Evolutionary conservation across 1,140 invertebrate species (phyloP).

Genomic region (Latrodectus geometricus): DNA sequence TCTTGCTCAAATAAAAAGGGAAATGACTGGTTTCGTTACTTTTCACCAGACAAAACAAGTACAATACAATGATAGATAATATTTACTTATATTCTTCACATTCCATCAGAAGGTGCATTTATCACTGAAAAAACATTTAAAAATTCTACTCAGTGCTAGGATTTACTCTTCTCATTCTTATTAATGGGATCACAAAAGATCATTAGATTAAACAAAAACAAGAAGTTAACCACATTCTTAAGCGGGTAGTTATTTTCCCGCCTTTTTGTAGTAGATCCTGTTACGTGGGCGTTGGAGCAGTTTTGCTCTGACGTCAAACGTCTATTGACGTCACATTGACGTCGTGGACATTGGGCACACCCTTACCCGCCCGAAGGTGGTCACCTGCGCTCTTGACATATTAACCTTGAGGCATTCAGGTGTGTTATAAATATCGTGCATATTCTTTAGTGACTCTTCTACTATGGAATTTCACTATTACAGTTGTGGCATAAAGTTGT

Average conservation of each 20-base stretch:
- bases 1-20: no score
- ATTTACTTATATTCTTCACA: no score
- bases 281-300: conserved; percentile 48
- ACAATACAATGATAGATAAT: no score
- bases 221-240: conserved; percentile 33
- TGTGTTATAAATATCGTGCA: neutral
- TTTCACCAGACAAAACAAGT: no score
- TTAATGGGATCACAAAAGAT: no score
- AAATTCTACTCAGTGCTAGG: no score
- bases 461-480: conserved; percentile 46
- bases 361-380: conserved; percentile 44
- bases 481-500: conserved; percentile 21
- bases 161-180: no score
- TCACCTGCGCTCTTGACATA: conserved; percentile 29
- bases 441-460: conserved; percentile 18
- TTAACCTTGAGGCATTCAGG: conserved; percentile 35
- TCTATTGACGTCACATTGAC: conserved; percentile 57
- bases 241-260: conserved; percentile 35
- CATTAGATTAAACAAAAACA: neutral
- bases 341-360: conserved; percentile 28
- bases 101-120: no score
- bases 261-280: conserved; percentile 51
- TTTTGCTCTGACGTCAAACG: conserved; percentile 33
- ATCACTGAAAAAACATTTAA: no score
- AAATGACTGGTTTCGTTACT: no score